phyloP scores from a whole-genome alignment of 1,140 invertebrate species.

The Formica exsecta region DNA sequence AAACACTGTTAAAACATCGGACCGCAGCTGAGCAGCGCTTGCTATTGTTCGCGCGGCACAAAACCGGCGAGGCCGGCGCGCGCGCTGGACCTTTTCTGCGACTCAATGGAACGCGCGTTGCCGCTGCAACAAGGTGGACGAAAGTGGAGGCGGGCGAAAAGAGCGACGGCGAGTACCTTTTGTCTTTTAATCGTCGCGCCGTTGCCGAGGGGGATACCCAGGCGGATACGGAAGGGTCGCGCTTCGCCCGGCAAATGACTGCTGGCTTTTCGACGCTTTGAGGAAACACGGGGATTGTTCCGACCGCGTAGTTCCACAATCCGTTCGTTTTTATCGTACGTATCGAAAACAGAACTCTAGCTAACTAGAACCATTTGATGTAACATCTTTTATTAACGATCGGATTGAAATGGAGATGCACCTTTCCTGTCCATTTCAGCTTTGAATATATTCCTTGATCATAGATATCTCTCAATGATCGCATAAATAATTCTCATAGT shows the following conservation, averaged over 20 bases:
- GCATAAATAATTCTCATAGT: too few relatives aligned
- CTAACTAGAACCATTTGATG: background rate
- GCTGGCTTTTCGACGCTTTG: conserved; percentile 30
- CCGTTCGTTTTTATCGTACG: conserved; percentile 9
- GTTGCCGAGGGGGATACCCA: conserved; percentile 63
- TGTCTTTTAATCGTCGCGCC: conserved; percentile 79
- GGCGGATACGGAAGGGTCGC: conserved; percentile 45
- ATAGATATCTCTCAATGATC: background rate
- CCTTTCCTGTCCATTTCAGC: background rate
- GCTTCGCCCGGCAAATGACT: conserved; percentile 60
- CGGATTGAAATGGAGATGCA: background rate
- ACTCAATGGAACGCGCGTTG: conserved; percentile 59
- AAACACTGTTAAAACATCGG: conserved; percentile 82
- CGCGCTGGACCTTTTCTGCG: conserved; percentile 68
- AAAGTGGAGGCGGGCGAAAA: conserved; percentile 68
- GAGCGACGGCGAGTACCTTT: conserved; percentile 70
- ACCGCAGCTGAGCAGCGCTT: conserved; percentile 66
- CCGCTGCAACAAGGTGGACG: conserved; percentile 44
- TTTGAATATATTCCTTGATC: background rate
- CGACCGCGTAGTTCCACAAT: background rate
- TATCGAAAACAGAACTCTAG: conserved; percentile 18
- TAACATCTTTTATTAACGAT: conserved; percentile 2
- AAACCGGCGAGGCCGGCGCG: conserved; percentile 52
- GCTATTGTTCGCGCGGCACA: conserved; percentile 74
- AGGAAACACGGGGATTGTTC: conserved; percentile 20